These are phyloP conservation scores for Ptychoptera albimana DNA, from an alignment of 2,888 invertebrate genomes.

Conservation along the genomic window DNA sequence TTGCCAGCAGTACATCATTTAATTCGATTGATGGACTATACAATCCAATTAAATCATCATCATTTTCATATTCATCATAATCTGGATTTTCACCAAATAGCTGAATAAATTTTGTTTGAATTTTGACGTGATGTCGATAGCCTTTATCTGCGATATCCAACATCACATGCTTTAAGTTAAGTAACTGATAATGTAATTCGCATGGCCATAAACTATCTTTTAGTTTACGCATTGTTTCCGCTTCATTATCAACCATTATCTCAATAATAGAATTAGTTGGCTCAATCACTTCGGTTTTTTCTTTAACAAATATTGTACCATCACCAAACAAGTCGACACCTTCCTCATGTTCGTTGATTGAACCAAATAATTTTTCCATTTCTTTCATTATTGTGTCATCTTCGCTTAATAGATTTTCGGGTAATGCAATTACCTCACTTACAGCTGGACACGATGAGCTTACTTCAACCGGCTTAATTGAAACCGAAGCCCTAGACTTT, in stretches of 20 bases:
- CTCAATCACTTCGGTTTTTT: neutral
- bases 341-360: slow-evolving; percentile 13
- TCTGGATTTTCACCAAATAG: slow-evolving; percentile 21
- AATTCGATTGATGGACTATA: slow-evolving; percentile 24
- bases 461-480: too few relatives aligned
- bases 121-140: slow-evolving; percentile 19
- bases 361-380: slow-evolving; percentile 19
- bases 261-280: neutral
- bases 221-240: slow-evolving; percentile 12
- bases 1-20: slow-evolving; percentile 20
- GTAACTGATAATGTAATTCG: slow-evolving; percentile 21
- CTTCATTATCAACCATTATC: neutral
- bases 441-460: too few relatives aligned
- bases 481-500: neutral
- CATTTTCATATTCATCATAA: neutral
- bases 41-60: slow-evolving; percentile 22
- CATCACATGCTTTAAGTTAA: slow-evolving; percentile 17
- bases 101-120: slow-evolving; percentile 18
- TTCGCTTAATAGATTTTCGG: slow-evolving; percentile 1
- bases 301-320: slow-evolving; percentile 6
- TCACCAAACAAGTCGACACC: slow-evolving; percentile 24
- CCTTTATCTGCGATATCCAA: slow-evolving; percentile 19
- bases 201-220: slow-evolving; percentile 24
- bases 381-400: slow-evolving; percentile 20
- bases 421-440: too few relatives aligned